Percentiles rank a stretch among this genome's conserved stretches.
These are phyloP conservation scores for Lutjanus argentimaculatus DNA, from an alignment of 2,797 vertebrate genomes.

Conservation along the genomic window DNA sequence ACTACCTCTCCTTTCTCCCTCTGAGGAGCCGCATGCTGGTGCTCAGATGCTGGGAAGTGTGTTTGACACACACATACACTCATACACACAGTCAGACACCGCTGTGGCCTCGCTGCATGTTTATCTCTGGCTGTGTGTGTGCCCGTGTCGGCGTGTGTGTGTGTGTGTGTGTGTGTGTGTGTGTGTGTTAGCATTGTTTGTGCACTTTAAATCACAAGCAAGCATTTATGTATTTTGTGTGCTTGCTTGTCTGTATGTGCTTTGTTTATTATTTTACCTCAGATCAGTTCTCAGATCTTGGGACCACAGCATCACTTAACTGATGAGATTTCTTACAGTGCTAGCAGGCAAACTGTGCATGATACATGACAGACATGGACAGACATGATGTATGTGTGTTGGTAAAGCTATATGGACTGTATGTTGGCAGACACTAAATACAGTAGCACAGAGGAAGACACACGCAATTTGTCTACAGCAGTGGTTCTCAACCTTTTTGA, in stretches of 20 bases:
- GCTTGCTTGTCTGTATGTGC: conserved; percentile 32
- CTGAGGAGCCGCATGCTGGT: conserved; percentile 68
- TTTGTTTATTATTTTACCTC: conserved; percentile 54
- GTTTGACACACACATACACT: conserved; percentile 50
- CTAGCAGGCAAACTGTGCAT: conserved; percentile 31
- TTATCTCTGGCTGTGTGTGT: conserved; percentile 45
- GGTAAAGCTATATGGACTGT: not conserved
- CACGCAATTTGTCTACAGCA: not conserved
- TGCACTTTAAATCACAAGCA: conserved; percentile 30
- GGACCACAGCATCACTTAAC: conserved; percentile 53
- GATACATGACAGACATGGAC: conserved; percentile 34
- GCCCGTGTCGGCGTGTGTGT: not conserved
- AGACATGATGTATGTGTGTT: conserved; percentile 4
- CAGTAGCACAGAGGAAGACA: conserved; percentile 10
- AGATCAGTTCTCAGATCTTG: conserved; percentile 36
- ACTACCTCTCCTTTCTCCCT: conserved; percentile 68
- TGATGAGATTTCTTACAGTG: conserved; percentile 55
- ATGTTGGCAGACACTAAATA: conserved; percentile 7
- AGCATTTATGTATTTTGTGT: conserved; percentile 27
- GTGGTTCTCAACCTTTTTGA: too few relatives aligned
- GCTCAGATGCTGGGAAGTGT: conserved; percentile 62
- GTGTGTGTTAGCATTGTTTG: conserved; percentile 1
- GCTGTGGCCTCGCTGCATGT: conserved; percentile 32
- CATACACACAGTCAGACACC: conserved; percentile 37
- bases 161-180: conserved; percentile 19